Evolutionary conservation across 2,113 vertebrate species (phyloP).

Genomic region (Psilopogon haemacephalus): DNA sequence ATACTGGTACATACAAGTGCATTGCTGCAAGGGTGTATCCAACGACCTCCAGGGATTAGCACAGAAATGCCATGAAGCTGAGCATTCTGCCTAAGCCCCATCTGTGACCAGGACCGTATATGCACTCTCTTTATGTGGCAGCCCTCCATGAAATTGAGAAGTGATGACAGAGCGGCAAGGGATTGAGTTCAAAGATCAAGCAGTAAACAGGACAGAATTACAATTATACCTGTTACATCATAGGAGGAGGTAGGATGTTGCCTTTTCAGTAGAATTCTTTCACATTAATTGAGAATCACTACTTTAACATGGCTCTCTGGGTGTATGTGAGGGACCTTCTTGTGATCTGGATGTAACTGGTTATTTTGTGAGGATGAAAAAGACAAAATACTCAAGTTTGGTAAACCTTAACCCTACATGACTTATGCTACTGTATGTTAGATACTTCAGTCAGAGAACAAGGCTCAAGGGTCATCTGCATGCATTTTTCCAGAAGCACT

Average conservation of each 20-base stretch:
- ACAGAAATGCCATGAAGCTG: not conserved
- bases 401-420: rapidly evolving
- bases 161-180: not conserved
- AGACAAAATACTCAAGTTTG: not conserved
- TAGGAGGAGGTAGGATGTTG: not conserved
- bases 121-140: not conserved
- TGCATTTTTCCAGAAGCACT: not conserved
- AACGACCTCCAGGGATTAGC: not conserved
- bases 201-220: not conserved
- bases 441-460: not conserved
- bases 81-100: not conserved
- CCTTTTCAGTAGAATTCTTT: not conserved
- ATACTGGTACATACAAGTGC: not conserved
- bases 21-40: not conserved
- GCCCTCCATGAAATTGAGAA: not conserved
- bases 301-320: not conserved
- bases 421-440: not conserved
- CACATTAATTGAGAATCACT: not conserved
- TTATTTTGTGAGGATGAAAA: not conserved
- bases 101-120: not conserved
- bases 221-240: not conserved
- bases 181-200: not conserved
- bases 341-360: not conserved
- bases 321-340: not conserved
- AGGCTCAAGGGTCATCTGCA: not conserved